phyloP scores from a whole-genome alignment of 2,113 vertebrate species.

The Xenopus laevis region DNA sequence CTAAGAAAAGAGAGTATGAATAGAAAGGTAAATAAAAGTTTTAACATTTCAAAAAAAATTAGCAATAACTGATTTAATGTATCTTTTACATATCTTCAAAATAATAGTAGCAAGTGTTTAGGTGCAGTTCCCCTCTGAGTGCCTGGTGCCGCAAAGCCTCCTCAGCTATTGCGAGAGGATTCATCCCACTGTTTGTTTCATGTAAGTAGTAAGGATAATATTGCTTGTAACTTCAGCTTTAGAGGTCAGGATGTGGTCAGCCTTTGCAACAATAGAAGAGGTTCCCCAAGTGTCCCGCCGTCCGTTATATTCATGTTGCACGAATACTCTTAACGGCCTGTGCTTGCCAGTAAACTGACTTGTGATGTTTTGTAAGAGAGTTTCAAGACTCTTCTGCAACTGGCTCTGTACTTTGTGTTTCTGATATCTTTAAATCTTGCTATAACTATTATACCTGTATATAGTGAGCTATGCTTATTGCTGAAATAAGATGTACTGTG shows the following conservation, averaged over 20 bases:
- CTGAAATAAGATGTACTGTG: no score
- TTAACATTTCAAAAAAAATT: no score
- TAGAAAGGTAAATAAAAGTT: no score
- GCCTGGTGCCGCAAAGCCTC: no score
- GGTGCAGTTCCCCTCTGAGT: no score
- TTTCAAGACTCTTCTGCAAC: slow-evolving; percentile 10
- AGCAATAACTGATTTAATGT: no score
- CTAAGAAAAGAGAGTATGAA: no score
- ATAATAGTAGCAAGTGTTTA: no score
- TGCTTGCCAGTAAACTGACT: slow-evolving; percentile 36
- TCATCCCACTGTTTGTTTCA: not conserved
- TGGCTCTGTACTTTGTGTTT: not conserved
- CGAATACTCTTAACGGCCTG: slow-evolving; percentile 25
- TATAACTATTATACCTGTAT: no score
- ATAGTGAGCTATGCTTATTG: no score
- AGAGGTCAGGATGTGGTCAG: slow-evolving; percentile 49
- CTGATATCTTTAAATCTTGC: not conserved
- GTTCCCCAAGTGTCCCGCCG: slow-evolving; percentile 32
- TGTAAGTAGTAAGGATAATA: not conserved
- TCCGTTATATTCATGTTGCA: slow-evolving; percentile 31
- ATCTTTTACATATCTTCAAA: no score
- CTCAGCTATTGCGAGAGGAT: no score
- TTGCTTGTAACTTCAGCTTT: not conserved
- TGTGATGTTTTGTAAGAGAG: slow-evolving; percentile 25
- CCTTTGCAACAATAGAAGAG: slow-evolving; percentile 40